Evolutionary conservation across 2,888 invertebrate species (phyloP), one percentile per base, ranked within the genome.

Genomic region (Nemotelus nigrinus): DNA sequence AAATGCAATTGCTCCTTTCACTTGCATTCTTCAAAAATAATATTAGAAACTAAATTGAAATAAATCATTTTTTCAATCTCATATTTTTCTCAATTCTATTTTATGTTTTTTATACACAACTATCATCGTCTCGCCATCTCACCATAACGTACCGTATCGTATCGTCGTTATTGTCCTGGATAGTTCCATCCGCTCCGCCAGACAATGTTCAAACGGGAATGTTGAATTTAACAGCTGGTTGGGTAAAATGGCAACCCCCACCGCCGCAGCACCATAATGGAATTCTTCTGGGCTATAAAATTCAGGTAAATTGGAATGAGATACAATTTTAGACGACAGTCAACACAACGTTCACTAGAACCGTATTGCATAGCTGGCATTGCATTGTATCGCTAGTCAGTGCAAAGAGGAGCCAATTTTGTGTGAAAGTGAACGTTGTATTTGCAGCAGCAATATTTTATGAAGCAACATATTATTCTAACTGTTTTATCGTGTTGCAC

Each of bases 171-270:
- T 57, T 4, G 57, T 39, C 55, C 39, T 64, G 3, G 25, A 39
- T 67, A 87, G 90, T 93, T 55, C 96, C 96, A 3, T 92, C 94
- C 1, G 92, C 93, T 6, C 91, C 96, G 50, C 96, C 96, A 44
- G 92, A 92, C 82, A 91, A 93, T 82, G 92, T 96, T 67, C 90
- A 92, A 80, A 92, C 94, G 72, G 93, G 94, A 68, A 93, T 95
- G 89, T 91, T 94, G 81, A 94, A 95, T 85, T 89, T 93, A 82
- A 93, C 94, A 2, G 92, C 94, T 25, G 93, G 95, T 7, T 92
- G 93, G 85, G 91, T 96, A 3, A 89, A 92, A 80, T 96, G 96
- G 96, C 90, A 92, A 2, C 92, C 95, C 2, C 96, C 96, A 10
- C 92, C 93, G 0, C 90, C 92, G 7, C 91, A 91, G 81, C 92